These are phyloP conservation scores for Recurvirostra avosetta DNA, from an alignment of 2,113 vertebrate species.

Conservation along the genomic window DNA sequence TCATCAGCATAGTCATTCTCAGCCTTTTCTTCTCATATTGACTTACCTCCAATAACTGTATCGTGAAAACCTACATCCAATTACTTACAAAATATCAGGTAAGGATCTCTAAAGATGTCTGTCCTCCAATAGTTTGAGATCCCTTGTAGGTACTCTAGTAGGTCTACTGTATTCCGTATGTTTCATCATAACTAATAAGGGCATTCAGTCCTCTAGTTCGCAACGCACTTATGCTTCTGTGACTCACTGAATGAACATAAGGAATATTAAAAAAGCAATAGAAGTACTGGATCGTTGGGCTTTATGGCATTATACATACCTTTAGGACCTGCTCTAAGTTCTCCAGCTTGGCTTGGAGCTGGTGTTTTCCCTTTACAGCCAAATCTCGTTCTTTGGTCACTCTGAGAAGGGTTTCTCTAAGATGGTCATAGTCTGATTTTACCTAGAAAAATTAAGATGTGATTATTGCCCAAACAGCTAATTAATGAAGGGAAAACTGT, in stretches of 20 bases:
- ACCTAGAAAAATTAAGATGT: constrained; percentile 67
- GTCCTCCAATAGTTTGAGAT: neutral
- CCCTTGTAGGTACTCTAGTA: neutral
- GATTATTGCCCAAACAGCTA: neutral
- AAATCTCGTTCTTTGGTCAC: constrained; percentile 87
- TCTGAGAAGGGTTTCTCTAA: constrained; percentile 75
- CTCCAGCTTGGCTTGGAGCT: constrained; percentile 99
- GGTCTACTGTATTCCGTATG: accelerated
- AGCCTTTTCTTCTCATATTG: neutral
- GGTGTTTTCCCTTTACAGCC: constrained; percentile 85
- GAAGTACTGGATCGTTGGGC: accelerated
- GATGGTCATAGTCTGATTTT: constrained; percentile 85
- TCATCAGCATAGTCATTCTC: neutral
- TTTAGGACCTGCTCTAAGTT: constrained; percentile 99
- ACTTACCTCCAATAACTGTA: neutral
- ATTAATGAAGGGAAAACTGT: neutral
- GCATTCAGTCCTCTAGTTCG: neutral
- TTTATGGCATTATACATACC: constrained; percentile 70
- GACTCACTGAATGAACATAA: neutral
- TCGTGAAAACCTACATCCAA: neutral
- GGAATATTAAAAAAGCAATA: neutral
- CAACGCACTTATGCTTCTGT: neutral
- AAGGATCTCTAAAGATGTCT: neutral
- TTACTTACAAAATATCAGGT: accelerated
- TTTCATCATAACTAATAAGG: neutral